Conservation (phyloP, 2,113 vertebrate species). For the Telmatochromis sp. region DNA sequence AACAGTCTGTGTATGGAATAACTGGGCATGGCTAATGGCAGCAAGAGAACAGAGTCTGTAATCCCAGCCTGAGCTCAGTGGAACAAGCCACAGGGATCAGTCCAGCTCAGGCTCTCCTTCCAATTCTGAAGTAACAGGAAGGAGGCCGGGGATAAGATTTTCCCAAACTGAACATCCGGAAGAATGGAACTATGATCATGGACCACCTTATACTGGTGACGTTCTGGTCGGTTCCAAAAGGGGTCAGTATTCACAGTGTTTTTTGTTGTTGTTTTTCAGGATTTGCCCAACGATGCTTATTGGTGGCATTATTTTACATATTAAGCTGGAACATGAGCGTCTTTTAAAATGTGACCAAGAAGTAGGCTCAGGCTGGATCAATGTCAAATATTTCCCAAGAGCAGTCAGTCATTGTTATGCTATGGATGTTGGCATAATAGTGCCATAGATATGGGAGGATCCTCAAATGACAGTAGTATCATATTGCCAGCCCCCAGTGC, state of each 20-base stretch:
- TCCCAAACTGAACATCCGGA: background rate
- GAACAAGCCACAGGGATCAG: background rate
- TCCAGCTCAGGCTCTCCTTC: background rate
- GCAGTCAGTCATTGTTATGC: background rate
- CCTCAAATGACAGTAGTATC: background rate
- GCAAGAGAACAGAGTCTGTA: conserved; percentile 25
- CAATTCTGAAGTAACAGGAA: background rate
- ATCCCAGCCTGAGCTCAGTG: conserved; percentile 10
- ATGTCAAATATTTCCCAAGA: background rate
- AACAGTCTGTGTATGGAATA: conserved; percentile 12
- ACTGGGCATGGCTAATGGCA: conserved; percentile 23
- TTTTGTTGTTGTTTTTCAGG: background rate
- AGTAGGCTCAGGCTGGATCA: background rate
- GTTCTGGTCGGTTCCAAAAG: background rate
- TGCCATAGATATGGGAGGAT: background rate
- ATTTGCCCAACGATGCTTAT: background rate
- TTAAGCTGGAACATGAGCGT: background rate
- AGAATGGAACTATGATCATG: background rate
- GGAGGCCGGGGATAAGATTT: background rate
- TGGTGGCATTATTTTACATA: background rate
- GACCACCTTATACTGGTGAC: background rate
- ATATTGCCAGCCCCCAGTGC: background rate
- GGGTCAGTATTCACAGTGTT: background rate
- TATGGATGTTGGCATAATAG: background rate
- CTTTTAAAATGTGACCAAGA: background rate